Base-by-base conservation (phyloP, 2,113 vertebrate genomes). In the Pachyramphus minor region DNA sequence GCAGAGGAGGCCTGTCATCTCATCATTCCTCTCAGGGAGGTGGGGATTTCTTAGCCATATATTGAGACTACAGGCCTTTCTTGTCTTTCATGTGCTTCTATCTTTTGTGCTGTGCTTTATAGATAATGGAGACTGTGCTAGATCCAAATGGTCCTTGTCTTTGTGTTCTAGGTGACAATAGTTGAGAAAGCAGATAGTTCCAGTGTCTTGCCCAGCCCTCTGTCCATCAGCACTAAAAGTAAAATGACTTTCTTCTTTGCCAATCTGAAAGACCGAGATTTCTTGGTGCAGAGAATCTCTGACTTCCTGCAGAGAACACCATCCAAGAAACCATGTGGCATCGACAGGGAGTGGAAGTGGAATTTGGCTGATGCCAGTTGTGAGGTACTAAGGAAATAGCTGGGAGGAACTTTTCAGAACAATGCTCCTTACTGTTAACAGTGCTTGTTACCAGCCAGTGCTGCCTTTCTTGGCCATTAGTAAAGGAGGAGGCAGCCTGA, bases 241-340 rank as follows among this genome's bases (percentile, higher is more conserved):
- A 99, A 99, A 98, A 99, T 99, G 99, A 99, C 98, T 68, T 99
- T 99, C 98, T 98, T 99, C 74, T 99, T 99, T 9, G 99, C 99
- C 93, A 99, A 99, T 97, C 98, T 99, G 66, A 99, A 98, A 97
- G 99, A 99, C 95, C 98, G 99, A 10, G 99, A 99, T 97, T 99
- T 99, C 97, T 96, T 99, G 93, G 99, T 99, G 22, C 99, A 99
- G 94, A 98, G 98, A 35, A 99, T 99, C 94, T 99, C 99, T 2
- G 99, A 99, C 97, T 99, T 99, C 95, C 98, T 99, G 83, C 99
- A 99, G 98, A 98, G 98, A 75, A 99, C 98, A 0, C 98, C 99
- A 0, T 98, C 99, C 90, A 98, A 98, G 91, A 98, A 94, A 5
- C 90, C 96, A 3, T 95, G 94, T 0, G 11, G 97, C 75, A 85